Percentiles rank a stretch among this genome's conserved stretches.
phyloP scores from a whole-genome alignment of 1,140 invertebrate genomes.

The Eupeodes corollae region DNA sequence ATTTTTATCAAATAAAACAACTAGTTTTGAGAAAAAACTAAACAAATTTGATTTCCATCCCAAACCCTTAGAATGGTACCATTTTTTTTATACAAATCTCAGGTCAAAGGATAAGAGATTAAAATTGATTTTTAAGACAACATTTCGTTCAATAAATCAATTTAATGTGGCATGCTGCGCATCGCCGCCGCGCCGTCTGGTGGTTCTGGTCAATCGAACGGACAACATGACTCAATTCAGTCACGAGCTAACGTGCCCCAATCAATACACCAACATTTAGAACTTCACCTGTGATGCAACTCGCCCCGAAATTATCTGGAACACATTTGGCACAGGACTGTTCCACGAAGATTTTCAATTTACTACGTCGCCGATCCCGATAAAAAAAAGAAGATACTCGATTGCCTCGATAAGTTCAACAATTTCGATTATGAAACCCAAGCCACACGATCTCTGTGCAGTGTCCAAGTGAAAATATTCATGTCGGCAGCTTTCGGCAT shows the following conservation, averaged over 20 bases:
- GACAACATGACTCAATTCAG: constrained; percentile 41
- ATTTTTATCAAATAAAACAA: no score
- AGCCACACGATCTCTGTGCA: constrained; percentile 62
- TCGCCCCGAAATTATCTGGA: constrained; percentile 53
- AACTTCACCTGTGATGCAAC: constrained; percentile 26
- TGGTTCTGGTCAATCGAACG: constrained; percentile 42
- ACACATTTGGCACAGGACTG: constrained; percentile 60
- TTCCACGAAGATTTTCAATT: constrained; percentile 69
- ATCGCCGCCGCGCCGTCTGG: no score
- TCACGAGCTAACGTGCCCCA: constrained; percentile 76
- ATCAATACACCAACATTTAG: constrained; percentile 45
- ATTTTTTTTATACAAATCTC: no score
- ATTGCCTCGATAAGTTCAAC: constrained; percentile 48
- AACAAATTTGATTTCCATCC: no score
- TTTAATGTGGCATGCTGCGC: no score
- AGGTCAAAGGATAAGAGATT: no score
- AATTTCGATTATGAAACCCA: constrained; percentile 46
- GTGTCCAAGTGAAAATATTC: constrained; percentile 69
- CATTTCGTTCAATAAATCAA: no score
- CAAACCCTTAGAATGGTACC: no score
- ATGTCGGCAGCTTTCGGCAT: constrained; percentile 82
- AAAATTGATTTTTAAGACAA: no score
- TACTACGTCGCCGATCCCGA: constrained; percentile 55
- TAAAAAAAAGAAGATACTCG: constrained; percentile 46
- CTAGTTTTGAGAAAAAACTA: no score